Conservation (phyloP, 2,888 invertebrate genomes). For the Patella ulyssiponensis region DNA sequence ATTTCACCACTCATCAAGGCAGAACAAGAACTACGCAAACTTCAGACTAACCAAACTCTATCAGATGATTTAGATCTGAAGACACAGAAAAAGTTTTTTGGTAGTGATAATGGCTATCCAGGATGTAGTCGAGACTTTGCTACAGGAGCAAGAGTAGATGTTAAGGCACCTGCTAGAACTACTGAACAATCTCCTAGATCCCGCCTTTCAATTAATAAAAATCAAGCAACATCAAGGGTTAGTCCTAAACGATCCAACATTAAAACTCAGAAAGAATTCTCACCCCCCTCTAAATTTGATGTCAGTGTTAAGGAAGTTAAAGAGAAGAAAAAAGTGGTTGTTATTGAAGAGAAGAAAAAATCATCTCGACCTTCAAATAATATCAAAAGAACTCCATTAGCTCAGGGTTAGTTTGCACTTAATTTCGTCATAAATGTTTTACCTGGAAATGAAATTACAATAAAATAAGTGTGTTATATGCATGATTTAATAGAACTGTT, state of each 20-base stretch:
- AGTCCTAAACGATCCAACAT: not conserved
- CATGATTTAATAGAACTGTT: too few species aligned
- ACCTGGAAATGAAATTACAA: too few species aligned
- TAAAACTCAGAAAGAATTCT: conserved; percentile 35
- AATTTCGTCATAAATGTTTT: too few species aligned
- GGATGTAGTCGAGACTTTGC: conserved; percentile 33
- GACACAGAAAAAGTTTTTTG: conserved; percentile 58
- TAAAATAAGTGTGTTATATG: too few species aligned
- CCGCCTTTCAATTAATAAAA: not conserved
- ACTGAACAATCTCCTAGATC: not conserved
- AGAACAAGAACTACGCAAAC: conserved; percentile 55
- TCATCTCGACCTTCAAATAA: not conserved
- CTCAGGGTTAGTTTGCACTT: not conserved
- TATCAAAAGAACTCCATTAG: not conserved
- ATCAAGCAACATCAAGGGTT: not conserved
- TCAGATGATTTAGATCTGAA: conserved; percentile 42
- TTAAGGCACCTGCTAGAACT: not conserved
- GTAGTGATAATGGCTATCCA: conserved; percentile 46
- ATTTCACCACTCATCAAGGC: conserved; percentile 59
- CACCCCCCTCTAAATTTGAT: conserved; percentile 54
- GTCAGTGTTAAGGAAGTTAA: conserved; percentile 41
- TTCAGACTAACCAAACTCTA: conserved; percentile 47
- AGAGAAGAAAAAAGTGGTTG: conserved; percentile 27
- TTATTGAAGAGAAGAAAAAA: conserved; percentile 30
- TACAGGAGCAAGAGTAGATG: not conserved